Evolutionary conservation across 2,888 invertebrate species (phyloP).

Genomic region (Agapostemon virescens): DNA sequence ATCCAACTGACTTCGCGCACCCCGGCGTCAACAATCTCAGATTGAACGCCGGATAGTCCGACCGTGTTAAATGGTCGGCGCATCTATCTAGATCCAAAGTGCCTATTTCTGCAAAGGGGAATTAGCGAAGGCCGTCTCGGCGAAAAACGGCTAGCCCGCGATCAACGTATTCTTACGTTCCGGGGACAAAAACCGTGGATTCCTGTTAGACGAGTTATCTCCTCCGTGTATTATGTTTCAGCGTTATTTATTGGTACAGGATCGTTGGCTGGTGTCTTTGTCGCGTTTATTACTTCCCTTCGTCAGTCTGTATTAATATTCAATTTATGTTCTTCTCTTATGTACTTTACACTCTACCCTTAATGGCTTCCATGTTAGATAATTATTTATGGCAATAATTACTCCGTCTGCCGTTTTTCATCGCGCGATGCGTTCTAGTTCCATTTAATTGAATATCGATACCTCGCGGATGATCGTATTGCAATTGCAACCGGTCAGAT

Average conservation of each 20-base stretch:
- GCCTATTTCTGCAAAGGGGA: constrained; percentile 12
- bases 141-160: constrained; percentile 18
- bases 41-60: constrained; percentile 47
- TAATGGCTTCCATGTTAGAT: constrained; percentile 12
- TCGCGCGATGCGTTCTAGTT: constrained; percentile 6
- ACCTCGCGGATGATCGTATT: background rate
- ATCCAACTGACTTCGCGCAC: constrained; percentile 29
- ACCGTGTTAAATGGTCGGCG: constrained; percentile 52
- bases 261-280: constrained; percentile 24
- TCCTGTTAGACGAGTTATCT: constrained; percentile 48
- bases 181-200: constrained; percentile 37
- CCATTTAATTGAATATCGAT: constrained; percentile 12
- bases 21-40: constrained; percentile 47
- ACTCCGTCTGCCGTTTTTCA: background rate
- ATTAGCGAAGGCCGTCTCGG: background rate
- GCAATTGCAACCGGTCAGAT: background rate
- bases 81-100: constrained; percentile 56
- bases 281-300: constrained; percentile 10
- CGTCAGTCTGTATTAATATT: constrained; percentile 32
- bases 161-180: constrained; percentile 22
- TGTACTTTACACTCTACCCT: constrained; percentile 16
- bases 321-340: constrained; percentile 30
- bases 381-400: constrained; percentile 28
- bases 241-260: constrained; percentile 47
- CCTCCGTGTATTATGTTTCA: constrained; percentile 47